phyloP scores from a whole-genome alignment of 2,113 vertebrate species.

The Haemorhous mexicanus region DNA sequence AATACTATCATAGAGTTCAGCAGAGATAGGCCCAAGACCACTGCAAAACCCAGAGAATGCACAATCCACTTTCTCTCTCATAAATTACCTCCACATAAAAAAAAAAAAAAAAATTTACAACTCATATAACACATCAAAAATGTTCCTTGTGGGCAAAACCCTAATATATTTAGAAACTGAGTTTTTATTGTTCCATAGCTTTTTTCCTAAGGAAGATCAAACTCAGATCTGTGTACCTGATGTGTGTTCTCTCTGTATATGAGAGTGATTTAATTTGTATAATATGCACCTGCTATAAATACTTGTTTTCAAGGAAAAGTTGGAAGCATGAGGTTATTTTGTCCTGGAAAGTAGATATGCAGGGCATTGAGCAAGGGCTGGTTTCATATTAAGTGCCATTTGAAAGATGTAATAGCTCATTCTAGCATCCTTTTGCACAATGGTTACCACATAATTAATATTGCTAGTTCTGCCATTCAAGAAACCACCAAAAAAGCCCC shows the following conservation, averaged over 20 bases:
- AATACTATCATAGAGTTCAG: neutral
- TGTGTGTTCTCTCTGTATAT: neutral
- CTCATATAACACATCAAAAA: neutral
- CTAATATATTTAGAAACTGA: neutral
- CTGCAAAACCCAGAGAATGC: rapidly evolving
- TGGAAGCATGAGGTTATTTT: neutral
- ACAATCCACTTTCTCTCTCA: neutral
- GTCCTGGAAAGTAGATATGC: neutral
- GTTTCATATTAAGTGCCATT: neutral
- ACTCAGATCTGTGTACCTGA: neutral
- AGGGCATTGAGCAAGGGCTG: neutral
- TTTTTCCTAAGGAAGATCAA: neutral
- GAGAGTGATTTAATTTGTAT: neutral
- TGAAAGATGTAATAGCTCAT: neutral
- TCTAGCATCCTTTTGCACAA: neutral
- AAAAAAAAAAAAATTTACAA: neutral
- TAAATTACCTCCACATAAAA: neutral
- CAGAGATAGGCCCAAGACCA: neutral
- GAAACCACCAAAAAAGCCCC: neutral
- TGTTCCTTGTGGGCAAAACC: neutral
- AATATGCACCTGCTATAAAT: neutral
- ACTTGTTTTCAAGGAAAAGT: neutral
- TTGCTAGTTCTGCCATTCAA: neutral
- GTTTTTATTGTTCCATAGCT: neutral
- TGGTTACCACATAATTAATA: neutral